A percentile compares a stretch with the other conserved stretches of the same genome.
Evolutionary conservation across 1,140 invertebrate species (phyloP).

Genomic region (Pygmarrhopalites habei): DNA sequence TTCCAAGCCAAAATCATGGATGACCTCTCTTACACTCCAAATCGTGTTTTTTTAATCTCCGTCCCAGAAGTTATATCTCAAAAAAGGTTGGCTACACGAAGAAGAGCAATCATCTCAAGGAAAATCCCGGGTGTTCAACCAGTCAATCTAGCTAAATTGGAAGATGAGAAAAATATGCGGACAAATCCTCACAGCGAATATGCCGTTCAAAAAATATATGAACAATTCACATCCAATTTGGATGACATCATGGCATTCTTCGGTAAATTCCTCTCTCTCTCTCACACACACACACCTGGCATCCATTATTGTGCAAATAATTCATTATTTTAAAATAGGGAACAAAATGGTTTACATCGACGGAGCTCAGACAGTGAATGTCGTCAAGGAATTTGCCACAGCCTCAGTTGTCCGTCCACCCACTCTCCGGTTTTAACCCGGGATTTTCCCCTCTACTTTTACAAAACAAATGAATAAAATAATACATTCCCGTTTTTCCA

Average conservation of each 20-base stretch:
- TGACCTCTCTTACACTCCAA: slow-evolving; percentile 3
- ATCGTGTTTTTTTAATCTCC: slow-evolving; percentile 27
- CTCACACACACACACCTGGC: not conserved
- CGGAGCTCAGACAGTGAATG: slow-evolving; percentile 8
- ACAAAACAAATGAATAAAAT: too few species aligned
- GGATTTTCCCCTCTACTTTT: too few species aligned
- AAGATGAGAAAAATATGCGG: not conserved
- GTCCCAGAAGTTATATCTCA: slow-evolving; percentile 10
- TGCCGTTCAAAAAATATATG: slow-evolving; percentile 7
- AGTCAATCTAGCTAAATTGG: not conserved
- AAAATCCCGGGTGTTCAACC: not conserved
- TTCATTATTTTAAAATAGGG: not conserved
- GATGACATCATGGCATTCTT: slow-evolving; percentile 7
- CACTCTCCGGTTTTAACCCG: too few species aligned
- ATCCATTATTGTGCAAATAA: not conserved
- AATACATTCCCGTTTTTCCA: too few species aligned
- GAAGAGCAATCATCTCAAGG: slow-evolving; percentile 12
- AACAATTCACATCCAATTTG: slow-evolving; percentile 14
- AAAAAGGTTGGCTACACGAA: slow-evolving; percentile 1
- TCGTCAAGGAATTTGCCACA: slow-evolving; percentile 15
- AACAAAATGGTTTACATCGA: slow-evolving; percentile 26
- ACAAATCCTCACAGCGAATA: slow-evolving; percentile 23
- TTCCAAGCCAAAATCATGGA: slow-evolving; percentile 20
- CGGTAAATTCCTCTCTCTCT: slow-evolving; percentile 10
- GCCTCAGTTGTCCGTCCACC: slow-evolving; percentile 20